These are phyloP conservation scores for Diorhabda elongata DNA, from an alignment of 1,140 invertebrate genomes.

Conservation along the genomic window DNA sequence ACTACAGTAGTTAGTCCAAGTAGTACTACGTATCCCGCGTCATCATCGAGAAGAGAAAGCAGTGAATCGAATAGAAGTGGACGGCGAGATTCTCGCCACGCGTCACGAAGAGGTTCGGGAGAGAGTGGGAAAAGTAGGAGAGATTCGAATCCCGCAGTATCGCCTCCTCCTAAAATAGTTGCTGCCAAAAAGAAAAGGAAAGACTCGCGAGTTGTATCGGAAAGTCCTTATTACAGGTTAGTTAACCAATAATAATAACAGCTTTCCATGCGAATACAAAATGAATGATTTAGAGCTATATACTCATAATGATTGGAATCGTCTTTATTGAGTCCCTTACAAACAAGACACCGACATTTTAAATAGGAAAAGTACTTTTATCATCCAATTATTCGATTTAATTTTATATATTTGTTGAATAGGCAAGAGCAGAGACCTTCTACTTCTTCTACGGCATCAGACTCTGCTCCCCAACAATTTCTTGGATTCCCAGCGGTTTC, in stretches of 20 bases:
- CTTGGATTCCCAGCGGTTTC: slow-evolving; percentile 13
- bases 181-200: slow-evolving; percentile 60
- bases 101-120: slow-evolving; percentile 58
- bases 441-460: slow-evolving; percentile 70
- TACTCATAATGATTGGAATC: no score
- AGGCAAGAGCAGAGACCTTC: slow-evolving; percentile 69
- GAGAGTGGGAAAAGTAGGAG: slow-evolving; percentile 61
- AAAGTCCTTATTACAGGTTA: slow-evolving; percentile 35
- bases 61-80: slow-evolving; percentile 47
- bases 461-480: slow-evolving; percentile 52
- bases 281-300: no score
- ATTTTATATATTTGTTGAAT: slow-evolving; percentile 28
- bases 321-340: no score
- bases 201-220: slow-evolving; percentile 51
- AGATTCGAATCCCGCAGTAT: slow-evolving; percentile 58
- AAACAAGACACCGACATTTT: no score
- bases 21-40: slow-evolving; percentile 39
- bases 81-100: slow-evolving; percentile 44
- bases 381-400: no score
- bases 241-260: not conserved
- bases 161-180: slow-evolving; percentile 56
- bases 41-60: slow-evolving; percentile 54
- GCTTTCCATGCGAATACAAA: no score
- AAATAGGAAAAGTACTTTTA: no score
- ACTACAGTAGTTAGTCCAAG: slow-evolving; percentile 45